Evolutionary conservation across 2,113 vertebrate genomes (phyloP).

Genomic region (Epinephelus lanceolatus): DNA sequence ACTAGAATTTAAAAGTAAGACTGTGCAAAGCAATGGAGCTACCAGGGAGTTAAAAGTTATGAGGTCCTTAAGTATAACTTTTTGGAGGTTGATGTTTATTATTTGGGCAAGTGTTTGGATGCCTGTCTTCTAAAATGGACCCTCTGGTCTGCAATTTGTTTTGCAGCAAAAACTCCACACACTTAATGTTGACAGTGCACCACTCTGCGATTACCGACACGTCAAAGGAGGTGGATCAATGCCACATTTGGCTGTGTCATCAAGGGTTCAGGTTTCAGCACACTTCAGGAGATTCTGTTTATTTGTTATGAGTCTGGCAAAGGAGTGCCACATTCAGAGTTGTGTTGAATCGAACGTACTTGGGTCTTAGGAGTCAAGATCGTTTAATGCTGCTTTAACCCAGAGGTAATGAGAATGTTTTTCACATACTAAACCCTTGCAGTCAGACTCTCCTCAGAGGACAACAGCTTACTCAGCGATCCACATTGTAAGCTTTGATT

Average conservation of each 20-base stretch:
- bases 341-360: neutral
- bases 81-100: neutral
- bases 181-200: neutral
- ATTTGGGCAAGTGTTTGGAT: neutral
- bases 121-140: neutral
- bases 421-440: slow-evolving; percentile 9
- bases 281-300: neutral
- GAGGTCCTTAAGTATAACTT: neutral
- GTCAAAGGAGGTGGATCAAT: neutral
- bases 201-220: neutral
- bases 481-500: slow-evolving; percentile 14
- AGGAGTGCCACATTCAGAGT: neutral
- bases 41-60: neutral
- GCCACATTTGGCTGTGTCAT: neutral
- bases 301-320: neutral
- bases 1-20: neutral
- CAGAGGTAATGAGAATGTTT: slow-evolving; percentile 19
- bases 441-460: neutral
- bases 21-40: neutral
- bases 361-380: slow-evolving; percentile 12
- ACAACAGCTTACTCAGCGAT: slow-evolving; percentile 17
- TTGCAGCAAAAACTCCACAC: neutral
- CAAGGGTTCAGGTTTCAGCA: too few species aligned
- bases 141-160: neutral
- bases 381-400: slow-evolving; percentile 27